Percentiles rank a stretch among this genome's conserved stretches.
Conservation (phyloP, 2,113 vertebrate species). For the Speoplatyrhinus poulsoni region DNA sequence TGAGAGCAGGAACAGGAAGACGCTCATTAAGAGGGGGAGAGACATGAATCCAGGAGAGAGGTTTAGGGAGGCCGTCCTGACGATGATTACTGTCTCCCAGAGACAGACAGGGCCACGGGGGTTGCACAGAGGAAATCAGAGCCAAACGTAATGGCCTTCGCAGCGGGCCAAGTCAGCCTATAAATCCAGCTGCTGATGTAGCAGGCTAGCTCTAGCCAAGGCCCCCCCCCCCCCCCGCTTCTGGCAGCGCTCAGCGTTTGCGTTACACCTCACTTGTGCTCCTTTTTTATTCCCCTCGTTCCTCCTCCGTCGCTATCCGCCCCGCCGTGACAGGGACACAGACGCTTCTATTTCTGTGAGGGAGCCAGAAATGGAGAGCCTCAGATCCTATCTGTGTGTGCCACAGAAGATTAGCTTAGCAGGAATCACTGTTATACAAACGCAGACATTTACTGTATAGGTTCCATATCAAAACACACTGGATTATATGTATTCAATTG, state of each 20-base stretch:
- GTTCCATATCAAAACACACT: no score
- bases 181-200: slow-evolving; percentile 52
- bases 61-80: neutral
- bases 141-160: slow-evolving; percentile 52
- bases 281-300: slow-evolving; percentile 27
- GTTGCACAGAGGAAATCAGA: slow-evolving; percentile 26
- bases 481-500: no score
- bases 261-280: slow-evolving; percentile 56
- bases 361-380: neutral
- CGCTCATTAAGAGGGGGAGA: neutral
- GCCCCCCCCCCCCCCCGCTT: neutral
- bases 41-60: neutral
- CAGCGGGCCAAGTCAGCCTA: slow-evolving; percentile 51
- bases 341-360: slow-evolving; percentile 17
- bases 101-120: slow-evolving; percentile 14
- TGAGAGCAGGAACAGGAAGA: neutral
- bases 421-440: no score
- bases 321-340: slow-evolving; percentile 18
- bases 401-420: no score
- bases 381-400: no score
- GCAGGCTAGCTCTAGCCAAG: slow-evolving; percentile 30
- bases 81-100: slow-evolving; percentile 2
- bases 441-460: no score
- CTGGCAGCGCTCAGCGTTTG: slow-evolving; percentile 36
- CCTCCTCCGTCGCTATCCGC: slow-evolving; percentile 32